A percentile compares a stretch with the other conserved stretches of the same genome.
These are phyloP conservation scores for Octodon degus DNA, from an alignment of 2,113 vertebrate species.

Conservation along the genomic window DNA sequence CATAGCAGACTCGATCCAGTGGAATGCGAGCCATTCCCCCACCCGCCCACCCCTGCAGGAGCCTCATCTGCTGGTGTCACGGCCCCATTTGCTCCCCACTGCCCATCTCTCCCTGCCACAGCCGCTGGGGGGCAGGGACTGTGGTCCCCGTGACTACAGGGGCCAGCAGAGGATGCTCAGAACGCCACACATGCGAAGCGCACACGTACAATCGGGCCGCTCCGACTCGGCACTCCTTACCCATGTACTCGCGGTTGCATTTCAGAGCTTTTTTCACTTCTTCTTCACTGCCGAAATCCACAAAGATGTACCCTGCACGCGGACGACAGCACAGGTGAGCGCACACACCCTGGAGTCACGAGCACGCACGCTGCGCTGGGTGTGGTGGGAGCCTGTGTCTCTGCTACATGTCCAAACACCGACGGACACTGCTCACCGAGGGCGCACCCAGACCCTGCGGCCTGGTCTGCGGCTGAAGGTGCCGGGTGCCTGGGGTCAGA, in stretches of 20 bases:
- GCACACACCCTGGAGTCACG: not conserved
- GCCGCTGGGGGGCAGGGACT: not conserved
- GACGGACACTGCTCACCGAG: fast-evolving
- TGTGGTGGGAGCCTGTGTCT: not conserved
- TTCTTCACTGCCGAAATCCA: slow-evolving; percentile 93
- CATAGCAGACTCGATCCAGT: fast-evolving
- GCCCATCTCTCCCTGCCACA: not conserved
- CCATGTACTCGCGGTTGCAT: slow-evolving; percentile 94
- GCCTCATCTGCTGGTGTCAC: not conserved
- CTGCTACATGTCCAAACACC: not conserved
- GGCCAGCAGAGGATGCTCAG: not conserved
- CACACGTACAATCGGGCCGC: not conserved
- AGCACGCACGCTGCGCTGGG: not conserved
- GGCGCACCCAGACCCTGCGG: fast-evolving
- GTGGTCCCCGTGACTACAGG: not conserved
- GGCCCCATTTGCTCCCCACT: not conserved
- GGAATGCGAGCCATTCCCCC: not conserved
- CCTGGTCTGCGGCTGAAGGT: fast-evolving
- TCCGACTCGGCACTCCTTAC: slow-evolving; percentile 81
- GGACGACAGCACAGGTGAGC: not conserved
- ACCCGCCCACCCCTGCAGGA: not conserved
- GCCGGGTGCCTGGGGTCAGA: fast-evolving
- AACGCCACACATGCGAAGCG: fast-evolving
- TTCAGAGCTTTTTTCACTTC: slow-evolving; percentile 93
- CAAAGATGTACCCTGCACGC: slow-evolving; percentile 93